Base-by-base conservation (phyloP, 2,888 invertebrate genomes). In the Beris morrisii region DNA sequence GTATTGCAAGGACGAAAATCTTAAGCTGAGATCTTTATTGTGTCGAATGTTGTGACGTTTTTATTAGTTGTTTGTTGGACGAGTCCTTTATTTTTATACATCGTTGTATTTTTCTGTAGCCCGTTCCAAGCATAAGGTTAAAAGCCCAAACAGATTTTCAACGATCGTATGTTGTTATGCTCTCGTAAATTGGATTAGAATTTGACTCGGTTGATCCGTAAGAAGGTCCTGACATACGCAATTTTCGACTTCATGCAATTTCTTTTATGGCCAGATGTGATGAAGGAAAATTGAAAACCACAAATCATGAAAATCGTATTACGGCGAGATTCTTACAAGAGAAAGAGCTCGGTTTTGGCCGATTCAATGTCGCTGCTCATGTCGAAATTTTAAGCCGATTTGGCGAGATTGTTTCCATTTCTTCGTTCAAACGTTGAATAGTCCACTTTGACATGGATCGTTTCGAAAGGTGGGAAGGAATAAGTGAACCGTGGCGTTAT, bases 31-130 rank as follows among this genome's bases (percentile, higher is more conserved):
- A 70, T 73, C 71, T 71, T 69, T 71, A 70, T 70, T 71, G 70
- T 69, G 59, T 63, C 63, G 73, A 71, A 73, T 72, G 72, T 75
- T 74, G 74, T 76, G 76, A 76, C 76, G 72, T 76, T 75, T 75
- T 76, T 76, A 76, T 76, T 76, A 76, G 74, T 76, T 75, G 73
- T 74, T 75, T 76, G 76, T 74, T 70, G 67, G 71, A 69, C 71
- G 70, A 61, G 38, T 50, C 32, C n/a, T 32, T 50, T 61, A 22
- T 50, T 52, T 61, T 61, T 46, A 31, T 61, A 9, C 38, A 31
- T 7, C 9, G 6, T 31, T 11, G 32, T 5, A 22, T 2, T 45
- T 58, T 59, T 32, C 30, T 12, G 50, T 59, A 32, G 50, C 32
- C 52, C 11, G 38, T 32, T 5, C 38, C 38, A 38, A 38, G 38